Conservation (phyloP, 2,797 vertebrate species). For the Peromyscus melanophrys region DNA sequence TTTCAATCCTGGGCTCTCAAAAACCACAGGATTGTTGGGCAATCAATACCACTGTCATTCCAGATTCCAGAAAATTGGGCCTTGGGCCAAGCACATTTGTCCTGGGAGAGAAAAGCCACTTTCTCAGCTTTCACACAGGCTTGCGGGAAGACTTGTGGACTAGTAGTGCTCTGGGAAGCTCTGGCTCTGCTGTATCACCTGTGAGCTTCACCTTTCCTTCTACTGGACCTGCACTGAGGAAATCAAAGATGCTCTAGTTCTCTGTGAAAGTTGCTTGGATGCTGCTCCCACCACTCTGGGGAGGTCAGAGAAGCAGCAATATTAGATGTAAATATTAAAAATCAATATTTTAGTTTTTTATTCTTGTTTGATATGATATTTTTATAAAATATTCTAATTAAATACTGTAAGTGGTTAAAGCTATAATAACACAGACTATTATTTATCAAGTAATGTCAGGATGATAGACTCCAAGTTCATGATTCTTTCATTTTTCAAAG, state of each 20-base stretch:
- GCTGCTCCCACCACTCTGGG: fast-evolving
- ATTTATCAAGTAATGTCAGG: not conserved
- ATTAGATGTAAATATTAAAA: not conserved
- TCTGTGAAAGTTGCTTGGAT: not conserved
- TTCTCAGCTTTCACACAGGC: not conserved
- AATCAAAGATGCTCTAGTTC: fast-evolving
- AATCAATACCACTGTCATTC: not conserved
- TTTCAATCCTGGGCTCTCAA: constrained; percentile 52
- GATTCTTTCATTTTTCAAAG: fast-evolving
- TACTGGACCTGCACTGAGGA: not conserved
- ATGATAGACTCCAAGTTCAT: not conserved
- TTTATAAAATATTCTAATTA: not conserved
- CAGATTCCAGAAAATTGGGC: not conserved
- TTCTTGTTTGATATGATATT: not conserved
- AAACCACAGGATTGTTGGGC: constrained; percentile 53
- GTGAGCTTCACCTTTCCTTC: not conserved
- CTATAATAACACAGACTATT: fast-evolving
- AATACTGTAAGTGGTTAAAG: not conserved
- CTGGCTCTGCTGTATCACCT: not conserved
- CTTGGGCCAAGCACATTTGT: constrained; percentile 49
- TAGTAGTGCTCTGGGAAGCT: not conserved
- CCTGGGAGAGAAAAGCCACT: not conserved
- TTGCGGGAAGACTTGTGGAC: not conserved
- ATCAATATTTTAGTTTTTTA: not conserved
- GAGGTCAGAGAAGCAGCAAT: fast-evolving